Percentiles rank a stretch among this genome's conserved stretches.
Conservation (phyloP, 2,113 vertebrate species). For the Myotis davidii region DNA sequence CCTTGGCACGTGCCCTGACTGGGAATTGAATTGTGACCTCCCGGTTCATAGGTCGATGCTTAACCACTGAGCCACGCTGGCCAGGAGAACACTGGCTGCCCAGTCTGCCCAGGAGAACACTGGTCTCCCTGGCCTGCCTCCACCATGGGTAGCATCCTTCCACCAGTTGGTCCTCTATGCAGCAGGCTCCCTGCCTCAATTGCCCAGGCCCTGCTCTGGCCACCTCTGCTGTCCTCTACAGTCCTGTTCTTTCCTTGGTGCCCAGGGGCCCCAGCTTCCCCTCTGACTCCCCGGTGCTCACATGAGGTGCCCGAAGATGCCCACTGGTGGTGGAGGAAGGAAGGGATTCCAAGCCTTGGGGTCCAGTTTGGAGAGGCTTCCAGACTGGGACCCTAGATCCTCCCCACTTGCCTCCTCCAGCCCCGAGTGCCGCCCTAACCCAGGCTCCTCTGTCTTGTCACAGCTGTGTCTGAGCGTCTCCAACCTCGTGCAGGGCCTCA, state of each 20-base stretch:
- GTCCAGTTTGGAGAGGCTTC: not conserved
- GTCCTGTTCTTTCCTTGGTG: not conserved
- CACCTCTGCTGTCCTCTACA: not conserved
- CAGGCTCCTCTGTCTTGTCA: not conserved
- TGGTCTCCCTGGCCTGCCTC: not conserved
- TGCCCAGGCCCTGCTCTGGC: not conserved
- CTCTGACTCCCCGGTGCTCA: not conserved
- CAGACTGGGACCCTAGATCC: not conserved
- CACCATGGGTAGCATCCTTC: fast-evolving
- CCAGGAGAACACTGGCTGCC: no score
- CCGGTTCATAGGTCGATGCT: no score
- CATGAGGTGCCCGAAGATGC: not conserved
- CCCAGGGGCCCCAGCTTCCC: not conserved
- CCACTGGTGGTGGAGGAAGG: not conserved
- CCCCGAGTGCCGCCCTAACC: not conserved
- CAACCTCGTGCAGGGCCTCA: constrained; percentile 73
- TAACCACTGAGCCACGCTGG: no score
- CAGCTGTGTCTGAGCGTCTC: constrained; percentile 76
- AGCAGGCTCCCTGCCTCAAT: not conserved
- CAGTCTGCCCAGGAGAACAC: not conserved
- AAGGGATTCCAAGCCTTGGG: not conserved
- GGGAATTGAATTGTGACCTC: no score
- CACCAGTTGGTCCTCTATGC: not conserved
- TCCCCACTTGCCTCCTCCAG: no score
- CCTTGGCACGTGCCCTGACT: no score